Base-by-base conservation (phyloP, 1,140 invertebrate genomes). In the Drosophila navojoa region DNA sequence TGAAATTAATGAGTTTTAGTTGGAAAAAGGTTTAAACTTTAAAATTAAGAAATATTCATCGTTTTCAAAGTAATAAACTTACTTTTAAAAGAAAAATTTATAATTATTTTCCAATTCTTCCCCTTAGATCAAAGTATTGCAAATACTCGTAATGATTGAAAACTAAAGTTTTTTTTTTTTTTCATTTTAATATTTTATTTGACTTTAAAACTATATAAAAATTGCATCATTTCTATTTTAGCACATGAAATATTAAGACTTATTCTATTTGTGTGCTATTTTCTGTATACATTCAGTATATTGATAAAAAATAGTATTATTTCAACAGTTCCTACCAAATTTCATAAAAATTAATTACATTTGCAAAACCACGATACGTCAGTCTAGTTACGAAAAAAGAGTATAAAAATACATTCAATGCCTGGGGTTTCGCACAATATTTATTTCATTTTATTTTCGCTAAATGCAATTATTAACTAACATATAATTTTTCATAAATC, bases 391-490 rank as follows among this genome's bases (percentile, higher is more conserved):
- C 50, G 72, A 72, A 80, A 61, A 61, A 52, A 61, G 32, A 58
- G 58, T 68, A 73, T 60, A 73, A 78, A 64, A 76, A 74, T 70
- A 79, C 76, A 74, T 52, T 60, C 53, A 53, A 69, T 64, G 69
- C 57, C 66, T 44, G 38, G 64, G 52, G 1, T 9, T 27, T 15
- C 47, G 10, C 15, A 19, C 19, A 49, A 54, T 32, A 29, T 35
- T 49, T 13, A 60, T 32, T 40, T n/a, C 27, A 67, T 67, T 59
- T 60, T 19, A 62, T 71, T 70, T 69, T 45, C 57, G 59, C 79
- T 89, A 89, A 89, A 90, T 89, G 84, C 84, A 90, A 78, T 64
- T 45, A 55, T 90, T 80, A 89, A 90, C 74, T 90, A 90, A 80
- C 77, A 75, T 71, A 35, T 67, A 60, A 68, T 66, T 53, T 69